Evolutionary conservation across 2,888 invertebrate species (phyloP).

Genomic region (Drosophila prostipennis): DNA sequence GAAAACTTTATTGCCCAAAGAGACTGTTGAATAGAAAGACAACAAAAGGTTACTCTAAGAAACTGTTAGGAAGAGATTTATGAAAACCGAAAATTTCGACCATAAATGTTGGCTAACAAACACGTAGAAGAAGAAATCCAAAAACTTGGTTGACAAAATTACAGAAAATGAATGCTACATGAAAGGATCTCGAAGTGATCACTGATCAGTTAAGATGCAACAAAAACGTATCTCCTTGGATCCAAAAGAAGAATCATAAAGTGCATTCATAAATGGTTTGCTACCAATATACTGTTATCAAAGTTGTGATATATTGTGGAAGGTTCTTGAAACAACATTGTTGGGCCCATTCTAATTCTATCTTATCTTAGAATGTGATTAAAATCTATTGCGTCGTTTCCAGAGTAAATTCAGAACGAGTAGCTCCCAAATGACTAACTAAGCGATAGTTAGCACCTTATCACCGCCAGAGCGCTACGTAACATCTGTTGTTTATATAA

Average conservation of each 20-base stretch:
- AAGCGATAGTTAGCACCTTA: slow-evolving; percentile 27
- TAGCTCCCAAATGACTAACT: slow-evolving; percentile 29
- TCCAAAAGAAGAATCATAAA: neutral
- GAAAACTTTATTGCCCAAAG: slow-evolving; percentile 58
- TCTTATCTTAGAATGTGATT: slow-evolving; percentile 14
- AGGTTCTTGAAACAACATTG: slow-evolving; percentile 35
- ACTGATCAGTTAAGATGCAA: neutral
- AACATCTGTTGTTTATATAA: slow-evolving; percentile 25
- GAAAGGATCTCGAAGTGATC: neutral
- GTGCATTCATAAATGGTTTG: neutral
- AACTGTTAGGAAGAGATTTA: neutral
- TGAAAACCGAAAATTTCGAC: neutral
- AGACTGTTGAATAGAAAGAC: slow-evolving; percentile 24
- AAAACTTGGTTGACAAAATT: neutral
- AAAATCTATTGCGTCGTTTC: slow-evolving; percentile 35
- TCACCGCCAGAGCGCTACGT: slow-evolving; percentile 24
- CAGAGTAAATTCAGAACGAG: slow-evolving; percentile 11
- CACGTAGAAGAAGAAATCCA: neutral
- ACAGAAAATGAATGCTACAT: neutral
- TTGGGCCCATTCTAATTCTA: slow-evolving; percentile 14
- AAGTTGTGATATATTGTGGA: slow-evolving; percentile 24
- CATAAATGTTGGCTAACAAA: neutral
- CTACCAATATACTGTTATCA: slow-evolving; percentile 6
- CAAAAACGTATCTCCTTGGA: neutral
- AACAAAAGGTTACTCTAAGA: neutral